Base-by-base conservation (phyloP, 2,888 invertebrate species). In the Leptura quadrifasciata region DNA sequence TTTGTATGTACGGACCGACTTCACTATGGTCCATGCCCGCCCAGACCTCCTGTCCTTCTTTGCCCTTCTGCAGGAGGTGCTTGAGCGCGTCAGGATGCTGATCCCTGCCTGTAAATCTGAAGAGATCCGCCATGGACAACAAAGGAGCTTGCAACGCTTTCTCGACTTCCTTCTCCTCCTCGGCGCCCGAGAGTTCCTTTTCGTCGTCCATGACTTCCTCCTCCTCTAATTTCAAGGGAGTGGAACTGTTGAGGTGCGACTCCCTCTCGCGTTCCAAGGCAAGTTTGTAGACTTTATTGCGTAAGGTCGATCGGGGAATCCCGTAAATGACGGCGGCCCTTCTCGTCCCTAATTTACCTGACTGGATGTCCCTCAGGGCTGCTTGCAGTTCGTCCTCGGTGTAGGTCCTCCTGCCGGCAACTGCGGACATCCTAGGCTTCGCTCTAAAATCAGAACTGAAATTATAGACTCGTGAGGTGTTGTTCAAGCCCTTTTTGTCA, bases 321-420 rank as follows among this genome's bases (percentile, higher is more conserved):
- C 98, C 97, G 90, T 99, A 99, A 85, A 98, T 95, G 72, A 97
- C 96, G 70, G 98, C 96, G 9, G 98, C 98, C 76, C 98, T 92
- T 61, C 98, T 91, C 6, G 98, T 97, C 81, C 98, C 98, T 83
- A 98, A 91, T 86, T 96, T 95, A 18, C 98, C 98, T 82, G 95
- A 95, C 89, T 97, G 95, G 87, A 98, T 97, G 90, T 98, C 98
- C 76, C 95, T 93, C 75, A 99, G 93, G n/a, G 98, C 98, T 52
- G 95, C 95, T 86, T 96, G 95, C 57, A 99, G 93, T 89, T 98
- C 98, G 85, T 97, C 97, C 84, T 98, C 97, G n/a, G 97, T 97
- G 91, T 99, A 99, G 71, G 95, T 94, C 81, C 96, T 93, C 81
- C 97, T 92, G 73, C 93, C 92, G 79, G 90, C 91, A 85, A 93